These are phyloP conservation scores for Tauraco erythrolophus DNA, from an alignment of 2,113 vertebrate genomes.

Conservation along the genomic window DNA sequence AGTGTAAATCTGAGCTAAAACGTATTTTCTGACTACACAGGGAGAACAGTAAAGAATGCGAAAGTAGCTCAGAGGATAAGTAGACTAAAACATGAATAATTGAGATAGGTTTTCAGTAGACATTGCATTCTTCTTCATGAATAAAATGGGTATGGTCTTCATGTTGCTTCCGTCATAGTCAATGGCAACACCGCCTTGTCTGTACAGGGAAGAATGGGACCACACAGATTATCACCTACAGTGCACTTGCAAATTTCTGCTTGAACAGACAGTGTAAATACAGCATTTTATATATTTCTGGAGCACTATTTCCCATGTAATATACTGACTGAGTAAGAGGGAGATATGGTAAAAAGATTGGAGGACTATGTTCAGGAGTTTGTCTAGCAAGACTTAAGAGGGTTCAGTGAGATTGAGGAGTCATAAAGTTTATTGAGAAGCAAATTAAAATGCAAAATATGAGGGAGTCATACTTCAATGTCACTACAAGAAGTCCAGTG, in stretches of 20 bases:
- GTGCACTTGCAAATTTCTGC: background rate
- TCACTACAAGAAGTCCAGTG: slow-evolving; percentile 9
- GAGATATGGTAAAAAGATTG: background rate
- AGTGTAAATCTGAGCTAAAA: slow-evolving; percentile 19
- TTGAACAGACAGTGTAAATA: background rate
- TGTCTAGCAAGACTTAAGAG: background rate
- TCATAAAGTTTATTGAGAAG: background rate
- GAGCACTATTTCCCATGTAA: background rate
- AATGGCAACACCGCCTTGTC: background rate
- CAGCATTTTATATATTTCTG: background rate
- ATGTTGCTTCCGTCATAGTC: background rate
- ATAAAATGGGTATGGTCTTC: background rate
- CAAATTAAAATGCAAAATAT: slow-evolving; percentile 58
- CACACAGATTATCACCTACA: background rate
- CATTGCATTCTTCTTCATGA: background rate
- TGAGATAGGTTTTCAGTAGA: background rate
- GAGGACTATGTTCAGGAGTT: background rate
- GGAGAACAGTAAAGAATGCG: background rate
- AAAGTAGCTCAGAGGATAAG: background rate
- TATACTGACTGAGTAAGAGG: background rate
- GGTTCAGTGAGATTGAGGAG: background rate
- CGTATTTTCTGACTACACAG: background rate
- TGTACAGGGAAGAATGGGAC: background rate
- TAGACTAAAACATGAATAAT: background rate
- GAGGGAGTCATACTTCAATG: background rate